Percentiles rank a stretch among this genome's conserved stretches.
Evolutionary conservation across 2,888 invertebrate species (phyloP).

Genomic region (Lochmaea capreae): DNA sequence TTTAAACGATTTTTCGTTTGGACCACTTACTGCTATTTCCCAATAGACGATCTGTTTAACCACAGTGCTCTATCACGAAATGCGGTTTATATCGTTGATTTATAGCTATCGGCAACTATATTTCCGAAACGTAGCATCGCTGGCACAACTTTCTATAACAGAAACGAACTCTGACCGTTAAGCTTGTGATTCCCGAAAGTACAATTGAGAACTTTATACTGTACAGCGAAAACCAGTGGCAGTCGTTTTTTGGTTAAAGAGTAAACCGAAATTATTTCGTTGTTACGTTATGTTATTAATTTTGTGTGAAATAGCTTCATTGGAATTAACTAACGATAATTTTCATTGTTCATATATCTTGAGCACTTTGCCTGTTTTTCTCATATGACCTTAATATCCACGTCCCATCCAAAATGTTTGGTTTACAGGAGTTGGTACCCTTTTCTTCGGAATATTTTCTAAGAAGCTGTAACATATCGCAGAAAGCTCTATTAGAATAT

Average conservation of each 20-base stretch:
- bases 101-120: conserved; percentile 26
- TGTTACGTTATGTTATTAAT: no score
- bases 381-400: no score
- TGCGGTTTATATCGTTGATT: conserved; percentile 29
- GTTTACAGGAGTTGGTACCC: no score
- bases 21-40: conserved; percentile 30
- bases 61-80: conserved; percentile 16
- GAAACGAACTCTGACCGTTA: conserved; percentile 15
- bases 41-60: conserved; percentile 12
- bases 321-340: neutral
- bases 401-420: no score
- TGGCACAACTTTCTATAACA: conserved; percentile 30
- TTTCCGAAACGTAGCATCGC: conserved; percentile 30
- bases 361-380: no score
- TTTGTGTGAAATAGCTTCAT: neutral
- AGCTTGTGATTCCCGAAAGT: conserved; percentile 5
- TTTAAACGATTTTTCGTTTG: neutral
- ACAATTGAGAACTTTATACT: conserved; percentile 20
- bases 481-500: no score
- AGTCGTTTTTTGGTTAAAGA: neutral
- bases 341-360: no score
- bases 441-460: no score
- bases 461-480: no score
- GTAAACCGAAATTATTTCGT: neutral
- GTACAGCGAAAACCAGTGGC: conserved; percentile 16